Conservation (phyloP, 2,113 vertebrate genomes). For the Hyla sarda region DNA sequence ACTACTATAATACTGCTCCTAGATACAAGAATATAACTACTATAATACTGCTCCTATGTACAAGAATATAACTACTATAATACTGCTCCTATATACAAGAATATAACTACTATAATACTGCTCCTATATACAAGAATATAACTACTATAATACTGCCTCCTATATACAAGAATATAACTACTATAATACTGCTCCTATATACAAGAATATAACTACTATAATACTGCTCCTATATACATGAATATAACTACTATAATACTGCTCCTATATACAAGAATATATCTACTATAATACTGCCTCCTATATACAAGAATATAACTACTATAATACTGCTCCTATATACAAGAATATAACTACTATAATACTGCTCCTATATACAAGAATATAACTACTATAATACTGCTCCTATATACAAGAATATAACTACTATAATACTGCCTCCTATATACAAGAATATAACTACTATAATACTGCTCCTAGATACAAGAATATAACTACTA, state of each 20-base stretch:
- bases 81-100: not conserved
- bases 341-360: too few relatives aligned
- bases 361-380: too few relatives aligned
- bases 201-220: not conserved
- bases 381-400: too few relatives aligned
- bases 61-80: too few relatives aligned
- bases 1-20: not conserved
- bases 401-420: not conserved
- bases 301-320: not conserved
- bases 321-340: too few relatives aligned
- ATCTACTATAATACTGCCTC: not conserved
- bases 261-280: not conserved
- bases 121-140: not conserved
- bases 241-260: not conserved
- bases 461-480: not conserved
- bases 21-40: not conserved
- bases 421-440: too few relatives aligned
- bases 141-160: not conserved
- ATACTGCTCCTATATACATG: not conserved
- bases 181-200: not conserved
- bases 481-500: too few relatives aligned
- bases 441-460: not conserved
- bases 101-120: constrained; percentile 17
- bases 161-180: not conserved
- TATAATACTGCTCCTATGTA: not conserved